These are phyloP conservation scores for Thaleichthys pacificus DNA, from an alignment of 2,797 vertebrate species.

Conservation along the genomic window DNA sequence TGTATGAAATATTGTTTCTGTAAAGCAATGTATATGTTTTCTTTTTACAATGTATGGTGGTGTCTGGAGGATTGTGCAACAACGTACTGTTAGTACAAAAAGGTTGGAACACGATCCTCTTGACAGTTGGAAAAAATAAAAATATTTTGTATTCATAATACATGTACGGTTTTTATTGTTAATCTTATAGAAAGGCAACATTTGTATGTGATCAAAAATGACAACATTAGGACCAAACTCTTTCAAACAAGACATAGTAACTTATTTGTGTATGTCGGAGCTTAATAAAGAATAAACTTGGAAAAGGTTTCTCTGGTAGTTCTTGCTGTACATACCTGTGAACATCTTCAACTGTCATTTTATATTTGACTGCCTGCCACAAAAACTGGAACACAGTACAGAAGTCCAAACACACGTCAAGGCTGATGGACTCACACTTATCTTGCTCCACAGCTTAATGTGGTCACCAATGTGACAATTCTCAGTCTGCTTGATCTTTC, in stretches of 20 bases:
- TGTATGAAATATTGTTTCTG: slow-evolving; percentile 12
- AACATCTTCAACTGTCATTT: not conserved
- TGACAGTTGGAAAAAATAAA: slow-evolving; percentile 37
- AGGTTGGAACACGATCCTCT: slow-evolving; percentile 22
- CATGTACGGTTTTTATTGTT: slow-evolving; percentile 61
- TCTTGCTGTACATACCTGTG: not conserved
- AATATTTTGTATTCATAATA: slow-evolving; percentile 56
- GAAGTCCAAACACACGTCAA: not conserved
- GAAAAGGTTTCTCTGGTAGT: not conserved
- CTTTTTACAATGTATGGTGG: slow-evolving; percentile 41
- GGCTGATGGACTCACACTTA: not conserved
- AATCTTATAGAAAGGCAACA: slow-evolving; percentile 42
- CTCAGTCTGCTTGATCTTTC: no score
- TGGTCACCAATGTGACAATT: not conserved
- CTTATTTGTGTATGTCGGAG: not conserved
- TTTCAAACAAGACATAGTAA: not conserved
- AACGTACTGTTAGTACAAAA: slow-evolving; percentile 46
- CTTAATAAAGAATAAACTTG: not conserved
- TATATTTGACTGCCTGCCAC: no score
- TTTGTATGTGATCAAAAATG: slow-evolving; percentile 56
- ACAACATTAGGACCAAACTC: slow-evolving; percentile 1
- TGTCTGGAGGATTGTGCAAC: slow-evolving; percentile 42
- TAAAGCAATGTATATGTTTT: slow-evolving; percentile 44
- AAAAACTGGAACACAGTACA: not conserved
- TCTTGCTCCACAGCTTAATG: not conserved